A percentile compares a stretch with the other conserved stretches of the same genome.
Evolutionary conservation across 2,797 vertebrate species (phyloP).

Genomic region (Tarsius wallacei): DNA sequence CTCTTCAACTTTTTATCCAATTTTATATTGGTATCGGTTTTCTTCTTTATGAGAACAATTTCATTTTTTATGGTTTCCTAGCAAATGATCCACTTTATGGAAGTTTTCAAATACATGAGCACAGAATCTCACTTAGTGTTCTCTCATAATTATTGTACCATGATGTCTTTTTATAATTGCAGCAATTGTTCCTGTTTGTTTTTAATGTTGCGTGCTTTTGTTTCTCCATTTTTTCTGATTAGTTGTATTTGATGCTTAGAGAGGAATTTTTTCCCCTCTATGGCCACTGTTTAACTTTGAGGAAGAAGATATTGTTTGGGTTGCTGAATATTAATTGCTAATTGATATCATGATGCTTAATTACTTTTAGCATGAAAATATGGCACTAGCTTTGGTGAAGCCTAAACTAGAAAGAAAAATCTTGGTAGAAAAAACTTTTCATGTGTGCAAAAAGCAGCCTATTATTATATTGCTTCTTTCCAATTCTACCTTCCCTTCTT

Average conservation of each 20-base stretch:
- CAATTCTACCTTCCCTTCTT: not conserved
- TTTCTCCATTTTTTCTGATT: slow-evolving; percentile 49
- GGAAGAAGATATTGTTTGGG: not conserved
- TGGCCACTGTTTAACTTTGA: slow-evolving; percentile 10
- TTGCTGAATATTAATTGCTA: slow-evolving; percentile 8
- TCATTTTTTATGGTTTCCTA: slow-evolving; percentile 53
- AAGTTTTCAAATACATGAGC: slow-evolving; percentile 43
- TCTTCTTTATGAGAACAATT: slow-evolving; percentile 16
- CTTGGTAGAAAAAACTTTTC: not conserved
- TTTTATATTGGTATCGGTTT: slow-evolving; percentile 39
- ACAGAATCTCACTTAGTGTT: slow-evolving; percentile 10
- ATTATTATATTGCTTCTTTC: not conserved
- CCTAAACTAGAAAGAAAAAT: not conserved
- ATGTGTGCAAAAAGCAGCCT: not conserved
- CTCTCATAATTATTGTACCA: not conserved
- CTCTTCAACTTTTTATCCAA: not conserved
- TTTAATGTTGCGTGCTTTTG: slow-evolving; percentile 2
- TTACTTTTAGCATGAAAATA: slow-evolving; percentile 15
- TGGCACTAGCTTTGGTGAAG: slow-evolving; percentile 4
- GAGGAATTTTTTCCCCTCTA: not conserved
- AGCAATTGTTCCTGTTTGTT: not conserved
- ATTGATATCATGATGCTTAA: not conserved
- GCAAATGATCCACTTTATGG: slow-evolving; percentile 45
- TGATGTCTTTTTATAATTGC: slow-evolving; percentile 25
- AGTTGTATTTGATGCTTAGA: slow-evolving; percentile 42